Conservation (phyloP, 2,797 vertebrate genomes). For the Xerus rutilus region DNA sequence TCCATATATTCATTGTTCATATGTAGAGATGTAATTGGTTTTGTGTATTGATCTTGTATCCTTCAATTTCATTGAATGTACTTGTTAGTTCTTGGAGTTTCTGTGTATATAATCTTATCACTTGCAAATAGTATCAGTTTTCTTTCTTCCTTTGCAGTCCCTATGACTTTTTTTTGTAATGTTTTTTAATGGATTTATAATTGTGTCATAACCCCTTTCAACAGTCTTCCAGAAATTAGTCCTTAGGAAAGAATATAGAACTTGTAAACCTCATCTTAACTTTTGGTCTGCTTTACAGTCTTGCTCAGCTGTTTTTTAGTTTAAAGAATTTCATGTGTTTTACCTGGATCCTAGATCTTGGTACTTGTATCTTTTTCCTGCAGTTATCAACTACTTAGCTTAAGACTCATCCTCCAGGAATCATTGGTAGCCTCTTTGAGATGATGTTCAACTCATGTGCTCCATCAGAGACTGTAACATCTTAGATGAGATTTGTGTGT, state of each 20-base stretch:
- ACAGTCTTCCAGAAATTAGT: not conserved
- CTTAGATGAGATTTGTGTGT: not conserved
- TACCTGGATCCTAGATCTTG: not conserved
- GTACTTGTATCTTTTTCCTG: not conserved
- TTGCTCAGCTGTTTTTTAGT: not conserved
- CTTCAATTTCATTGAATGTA: slow-evolving; percentile 34
- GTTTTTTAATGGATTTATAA: not conserved
- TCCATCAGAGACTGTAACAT: not conserved
- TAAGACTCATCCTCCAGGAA: not conserved
- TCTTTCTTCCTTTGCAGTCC: not conserved
- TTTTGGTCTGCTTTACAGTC: not conserved
- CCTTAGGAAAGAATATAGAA: not conserved
- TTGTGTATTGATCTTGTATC: not conserved
- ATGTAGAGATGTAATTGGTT: not conserved
- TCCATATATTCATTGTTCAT: not conserved
- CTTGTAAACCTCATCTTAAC: not conserved
- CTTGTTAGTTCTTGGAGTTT: slow-evolving; percentile 21
- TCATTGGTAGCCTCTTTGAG: slow-evolving; percentile 24
- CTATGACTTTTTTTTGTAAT: not conserved
- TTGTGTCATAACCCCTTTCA: not conserved
- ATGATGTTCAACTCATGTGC: not conserved
- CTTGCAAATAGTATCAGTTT: not conserved
- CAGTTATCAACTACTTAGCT: not conserved
- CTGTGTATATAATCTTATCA: not conserved
- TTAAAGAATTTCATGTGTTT: slow-evolving; percentile 10